Percentiles rank a stretch among this genome's conserved stretches.
Conservation (phyloP, 37 sponge, comb jelly and placozoan species). For the Cladorhizidae sp. region DNA sequence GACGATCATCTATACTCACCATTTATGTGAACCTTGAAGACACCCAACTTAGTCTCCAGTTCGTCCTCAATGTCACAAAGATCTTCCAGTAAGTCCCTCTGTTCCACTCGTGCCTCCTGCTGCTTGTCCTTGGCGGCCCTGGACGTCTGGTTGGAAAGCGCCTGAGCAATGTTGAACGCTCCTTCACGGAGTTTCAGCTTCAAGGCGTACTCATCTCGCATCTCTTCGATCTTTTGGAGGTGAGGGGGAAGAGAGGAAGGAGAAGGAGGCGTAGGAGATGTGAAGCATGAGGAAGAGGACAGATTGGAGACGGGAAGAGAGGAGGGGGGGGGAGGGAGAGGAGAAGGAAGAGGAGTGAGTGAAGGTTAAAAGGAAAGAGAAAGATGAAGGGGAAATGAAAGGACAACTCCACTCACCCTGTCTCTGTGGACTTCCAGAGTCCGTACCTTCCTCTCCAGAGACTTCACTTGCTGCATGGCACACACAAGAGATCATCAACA, state of each 20-base stretch:
- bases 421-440: slow-evolving; percentile 78
- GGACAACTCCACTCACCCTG: slow-evolving; percentile 39
- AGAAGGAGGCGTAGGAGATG: no score
- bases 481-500: not conserved
- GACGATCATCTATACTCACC: slow-evolving; percentile 50
- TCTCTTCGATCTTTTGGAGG: slow-evolving; percentile 63
- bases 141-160: slow-evolving; percentile 57
- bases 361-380: not conserved
- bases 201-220: slow-evolving; percentile 62
- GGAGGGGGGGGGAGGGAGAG: not conserved
- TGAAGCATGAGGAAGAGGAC: not conserved
- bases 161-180: slow-evolving; percentile 73
- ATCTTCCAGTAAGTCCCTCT: slow-evolving; percentile 76
- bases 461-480: slow-evolving; percentile 13
- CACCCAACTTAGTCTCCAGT: slow-evolving; percentile 76
- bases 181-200: slow-evolving; percentile 75
- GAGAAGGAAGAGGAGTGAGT: not conserved
- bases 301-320: not conserved
- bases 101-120: slow-evolving; percentile 54
- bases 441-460: slow-evolving; percentile 20
- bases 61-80: slow-evolving; percentile 84
- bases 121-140: slow-evolving; percentile 71
- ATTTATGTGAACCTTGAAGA: slow-evolving; percentile 69
- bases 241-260: no score
- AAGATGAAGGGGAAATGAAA: not conserved